phyloP scores from a whole-genome alignment of 2,113 vertebrate species.

The Falcunculus frontatus region DNA sequence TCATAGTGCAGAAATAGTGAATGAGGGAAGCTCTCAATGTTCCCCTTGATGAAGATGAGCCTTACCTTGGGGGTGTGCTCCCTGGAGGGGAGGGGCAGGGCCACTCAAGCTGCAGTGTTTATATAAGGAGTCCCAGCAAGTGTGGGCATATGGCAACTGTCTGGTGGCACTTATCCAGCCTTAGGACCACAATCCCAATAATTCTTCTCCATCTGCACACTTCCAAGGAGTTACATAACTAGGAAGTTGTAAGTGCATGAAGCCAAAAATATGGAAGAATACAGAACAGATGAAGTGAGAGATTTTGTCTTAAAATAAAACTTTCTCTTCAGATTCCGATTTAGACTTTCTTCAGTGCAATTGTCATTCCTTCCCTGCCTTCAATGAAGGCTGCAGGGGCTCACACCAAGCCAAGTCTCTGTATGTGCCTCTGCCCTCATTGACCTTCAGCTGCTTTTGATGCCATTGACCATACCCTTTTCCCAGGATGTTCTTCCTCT shows the following conservation, averaged over 20 bases:
- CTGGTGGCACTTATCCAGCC: neutral
- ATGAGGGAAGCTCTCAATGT: neutral
- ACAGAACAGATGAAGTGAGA: constrained; percentile 43
- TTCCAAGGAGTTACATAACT: constrained; percentile 9
- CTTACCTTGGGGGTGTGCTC: neutral
- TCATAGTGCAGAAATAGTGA: neutral
- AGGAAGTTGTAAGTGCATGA: neutral
- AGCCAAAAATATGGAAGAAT: constrained; percentile 36
- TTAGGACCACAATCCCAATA: neutral
- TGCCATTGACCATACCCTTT: neutral
- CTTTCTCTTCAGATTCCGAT: neutral
- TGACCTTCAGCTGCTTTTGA: neutral
- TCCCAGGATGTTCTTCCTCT: neutral
- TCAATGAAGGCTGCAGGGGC: neutral
- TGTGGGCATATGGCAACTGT: neutral
- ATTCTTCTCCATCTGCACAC: neutral
- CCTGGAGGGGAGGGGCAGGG: neutral
- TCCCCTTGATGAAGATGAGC: neutral
- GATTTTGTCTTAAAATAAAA: constrained; percentile 41
- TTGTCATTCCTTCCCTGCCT: neutral
- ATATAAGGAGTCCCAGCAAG: neutral
- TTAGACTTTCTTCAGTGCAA: neutral
- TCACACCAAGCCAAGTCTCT: neutral
- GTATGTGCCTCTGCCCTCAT: neutral
- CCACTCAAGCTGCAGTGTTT: neutral